Evolutionary conservation across 2,888 invertebrate species (phyloP).

Genomic region (Drosophila hawaiiensis): DNA sequence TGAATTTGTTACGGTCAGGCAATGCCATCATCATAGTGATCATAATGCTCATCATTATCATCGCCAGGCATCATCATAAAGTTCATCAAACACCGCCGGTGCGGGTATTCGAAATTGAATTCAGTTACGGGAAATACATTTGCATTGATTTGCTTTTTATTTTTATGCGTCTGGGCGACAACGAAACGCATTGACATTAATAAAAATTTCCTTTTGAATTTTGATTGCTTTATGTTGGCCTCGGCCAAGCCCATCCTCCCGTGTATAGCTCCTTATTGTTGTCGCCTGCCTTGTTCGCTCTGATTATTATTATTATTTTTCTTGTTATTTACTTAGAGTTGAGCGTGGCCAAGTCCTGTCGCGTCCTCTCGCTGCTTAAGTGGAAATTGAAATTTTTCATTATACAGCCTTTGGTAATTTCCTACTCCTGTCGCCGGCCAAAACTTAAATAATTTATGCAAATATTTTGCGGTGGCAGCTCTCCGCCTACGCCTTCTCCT

Average conservation of each 20-base stretch:
- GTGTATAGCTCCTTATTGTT: slow-evolving; percentile 54
- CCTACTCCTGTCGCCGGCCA: slow-evolving; percentile 43
- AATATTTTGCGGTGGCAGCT: slow-evolving; percentile 65
- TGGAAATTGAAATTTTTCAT: slow-evolving; percentile 78
- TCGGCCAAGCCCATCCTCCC: neutral
- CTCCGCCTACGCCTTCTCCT: neutral
- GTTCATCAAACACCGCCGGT: slow-evolving; percentile 41
- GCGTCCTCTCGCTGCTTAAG: slow-evolving; percentile 45
- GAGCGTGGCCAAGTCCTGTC: slow-evolving; percentile 38
- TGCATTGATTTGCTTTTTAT: slow-evolving; percentile 79
- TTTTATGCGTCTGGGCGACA: slow-evolving; percentile 71
- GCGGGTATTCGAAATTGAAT: slow-evolving; percentile 76
- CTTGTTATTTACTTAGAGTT: slow-evolving; percentile 70
- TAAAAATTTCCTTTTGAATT: slow-evolving; percentile 82
- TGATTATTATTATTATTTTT: slow-evolving; percentile 71
- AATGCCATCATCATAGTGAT: slow-evolving; percentile 32
- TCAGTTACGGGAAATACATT: slow-evolving; percentile 79
- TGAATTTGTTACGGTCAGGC: slow-evolving; percentile 80
- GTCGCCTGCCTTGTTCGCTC: slow-evolving; percentile 47
- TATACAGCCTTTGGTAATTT: slow-evolving; percentile 61
- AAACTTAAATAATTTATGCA: slow-evolving; percentile 73
- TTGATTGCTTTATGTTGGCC: slow-evolving; percentile 74
- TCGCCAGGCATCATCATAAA: slow-evolving; percentile 33
- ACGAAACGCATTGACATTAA: slow-evolving; percentile 76
- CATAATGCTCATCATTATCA: slow-evolving; percentile 13